phyloP scores from a whole-genome alignment of 1,140 invertebrate genomes.

The Tetragonula clypearis region DNA sequence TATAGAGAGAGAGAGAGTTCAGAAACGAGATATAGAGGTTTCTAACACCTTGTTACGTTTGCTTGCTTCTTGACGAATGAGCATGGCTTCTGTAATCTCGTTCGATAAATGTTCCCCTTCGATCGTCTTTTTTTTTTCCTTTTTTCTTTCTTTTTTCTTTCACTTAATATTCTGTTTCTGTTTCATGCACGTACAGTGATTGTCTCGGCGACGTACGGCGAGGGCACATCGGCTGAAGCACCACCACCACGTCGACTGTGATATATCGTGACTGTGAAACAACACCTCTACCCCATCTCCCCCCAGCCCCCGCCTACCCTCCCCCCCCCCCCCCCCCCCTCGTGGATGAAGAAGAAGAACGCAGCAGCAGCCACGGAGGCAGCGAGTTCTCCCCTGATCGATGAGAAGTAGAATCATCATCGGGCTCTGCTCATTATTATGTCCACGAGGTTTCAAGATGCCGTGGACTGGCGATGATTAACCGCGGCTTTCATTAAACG shows the following conservation, averaged over 20 bases:
- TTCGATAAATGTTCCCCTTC: no score
- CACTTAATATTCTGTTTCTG: no score
- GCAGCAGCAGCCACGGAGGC: neutral
- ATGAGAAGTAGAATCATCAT: neutral
- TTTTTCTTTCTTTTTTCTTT: no score
- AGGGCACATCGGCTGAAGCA: neutral
- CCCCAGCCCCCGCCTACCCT: no score
- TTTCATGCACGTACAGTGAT: neutral
- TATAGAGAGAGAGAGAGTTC: no score
- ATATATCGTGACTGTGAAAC: conserved; percentile 17
- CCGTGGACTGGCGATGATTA: neutral
- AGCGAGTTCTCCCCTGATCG: neutral
- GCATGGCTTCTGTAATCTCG: no score
- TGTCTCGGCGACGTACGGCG: neutral
- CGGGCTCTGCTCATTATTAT: neutral
- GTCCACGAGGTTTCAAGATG: neutral
- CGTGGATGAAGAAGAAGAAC: neutral
- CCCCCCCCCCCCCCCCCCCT: no score
- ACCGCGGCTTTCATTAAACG: neutral
- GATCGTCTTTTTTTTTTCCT: no score
- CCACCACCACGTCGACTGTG: neutral
- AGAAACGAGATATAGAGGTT: no score
- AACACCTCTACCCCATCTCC: no score
- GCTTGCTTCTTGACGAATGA: no score
- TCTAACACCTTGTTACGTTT: no score